Evolutionary conservation across 2,888 invertebrate genomes (phyloP).

Genomic region (Apoderus coryli): DNA sequence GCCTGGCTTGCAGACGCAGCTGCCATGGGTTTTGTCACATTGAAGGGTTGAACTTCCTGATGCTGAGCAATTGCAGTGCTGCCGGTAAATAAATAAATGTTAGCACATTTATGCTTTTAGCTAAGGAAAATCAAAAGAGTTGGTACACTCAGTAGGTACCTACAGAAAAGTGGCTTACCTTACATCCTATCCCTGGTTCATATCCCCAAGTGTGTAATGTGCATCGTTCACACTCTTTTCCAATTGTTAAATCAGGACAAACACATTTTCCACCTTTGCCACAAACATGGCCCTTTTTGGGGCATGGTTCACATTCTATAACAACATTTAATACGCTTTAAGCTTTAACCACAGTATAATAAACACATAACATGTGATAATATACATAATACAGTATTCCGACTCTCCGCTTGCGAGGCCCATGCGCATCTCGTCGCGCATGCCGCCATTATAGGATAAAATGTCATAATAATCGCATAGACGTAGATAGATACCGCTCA

Average conservation of each 20-base stretch:
- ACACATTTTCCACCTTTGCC: conserved; percentile 84
- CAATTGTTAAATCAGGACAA: conserved; percentile 77
- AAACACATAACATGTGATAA: no score
- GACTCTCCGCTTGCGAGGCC: no score
- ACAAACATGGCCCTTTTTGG: conserved; percentile 74
- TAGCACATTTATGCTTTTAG: neutral
- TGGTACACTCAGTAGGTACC: no score
- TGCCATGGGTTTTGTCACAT: conserved; percentile 50
- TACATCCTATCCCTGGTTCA: conserved; percentile 65
- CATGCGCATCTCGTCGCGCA: no score
- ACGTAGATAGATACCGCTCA: no score
- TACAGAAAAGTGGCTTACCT: conserved; percentile 32
- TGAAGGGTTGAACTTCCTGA: conserved; percentile 52
- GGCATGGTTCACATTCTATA: conserved; percentile 63
- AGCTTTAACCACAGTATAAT: no score
- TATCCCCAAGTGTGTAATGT: conserved; percentile 68
- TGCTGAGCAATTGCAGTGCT: conserved; percentile 58
- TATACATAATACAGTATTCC: no score
- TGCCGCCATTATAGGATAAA: no score
- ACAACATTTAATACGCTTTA: conserved; percentile 17
- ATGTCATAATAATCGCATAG: no score
- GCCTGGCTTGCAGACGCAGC: conserved; percentile 63
- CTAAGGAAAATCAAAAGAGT: conserved; percentile 5
- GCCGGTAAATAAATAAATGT: neutral
- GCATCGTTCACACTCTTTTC: conserved; percentile 69